Evolutionary conservation across 2,113 vertebrate genomes (phyloP).

Genomic region (Lynx canadensis): DNA sequence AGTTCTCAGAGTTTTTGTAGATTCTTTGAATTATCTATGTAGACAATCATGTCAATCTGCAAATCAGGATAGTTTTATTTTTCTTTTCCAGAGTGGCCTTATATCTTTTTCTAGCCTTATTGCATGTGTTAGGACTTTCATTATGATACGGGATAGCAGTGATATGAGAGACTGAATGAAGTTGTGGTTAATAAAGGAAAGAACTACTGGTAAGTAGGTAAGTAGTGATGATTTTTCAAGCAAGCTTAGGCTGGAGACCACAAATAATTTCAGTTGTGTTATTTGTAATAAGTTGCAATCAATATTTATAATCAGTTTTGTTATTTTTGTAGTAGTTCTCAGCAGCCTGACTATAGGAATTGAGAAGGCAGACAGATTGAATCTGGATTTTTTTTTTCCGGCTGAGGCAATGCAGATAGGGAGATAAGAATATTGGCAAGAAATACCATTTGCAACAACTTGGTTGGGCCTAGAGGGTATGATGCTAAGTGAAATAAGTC

Average conservation of each 20-base stretch:
- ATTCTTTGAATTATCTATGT: not conserved
- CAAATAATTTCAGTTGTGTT: slow-evolving; percentile 1
- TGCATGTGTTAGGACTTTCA: not conserved
- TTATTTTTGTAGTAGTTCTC: not conserved
- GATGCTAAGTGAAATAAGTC: not conserved
- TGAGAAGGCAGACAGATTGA: not conserved
- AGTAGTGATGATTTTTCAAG: not conserved
- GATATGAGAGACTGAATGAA: not conserved
- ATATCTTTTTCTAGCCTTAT: not conserved
- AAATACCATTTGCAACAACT: not conserved
- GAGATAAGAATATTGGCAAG: not conserved
- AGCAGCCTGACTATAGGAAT: not conserved
- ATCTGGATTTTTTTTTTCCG: slow-evolving; percentile 20
- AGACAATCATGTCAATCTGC: not conserved
- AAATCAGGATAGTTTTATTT: not conserved
- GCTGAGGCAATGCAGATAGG: not conserved
- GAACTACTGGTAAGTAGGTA: not conserved
- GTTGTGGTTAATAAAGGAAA: not conserved
- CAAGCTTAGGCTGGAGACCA: not conserved
- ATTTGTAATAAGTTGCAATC: not conserved
- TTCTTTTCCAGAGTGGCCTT: not conserved
- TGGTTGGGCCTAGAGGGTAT: not conserved
- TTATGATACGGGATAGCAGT: not conserved
- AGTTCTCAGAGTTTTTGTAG: not conserved
- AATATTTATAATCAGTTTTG: slow-evolving; percentile 5